phyloP scores from a whole-genome alignment of 2,113 vertebrate species.

The Osmerus eperlanus region DNA sequence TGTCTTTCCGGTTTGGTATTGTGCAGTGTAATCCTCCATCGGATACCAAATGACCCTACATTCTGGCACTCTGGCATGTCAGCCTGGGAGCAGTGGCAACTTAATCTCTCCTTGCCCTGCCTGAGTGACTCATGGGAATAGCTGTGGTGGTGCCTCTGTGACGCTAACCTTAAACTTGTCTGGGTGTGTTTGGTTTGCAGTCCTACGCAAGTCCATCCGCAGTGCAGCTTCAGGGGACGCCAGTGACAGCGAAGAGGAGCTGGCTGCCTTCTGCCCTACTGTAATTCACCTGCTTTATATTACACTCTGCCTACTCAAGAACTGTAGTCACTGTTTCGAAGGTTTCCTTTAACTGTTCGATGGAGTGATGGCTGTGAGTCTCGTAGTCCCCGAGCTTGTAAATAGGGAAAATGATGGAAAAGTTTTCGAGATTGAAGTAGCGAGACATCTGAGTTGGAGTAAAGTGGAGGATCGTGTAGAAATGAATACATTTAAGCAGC shows the following conservation, averaged over 20 bases:
- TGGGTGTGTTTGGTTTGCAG: slow-evolving; percentile 64
- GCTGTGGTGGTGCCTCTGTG: neutral
- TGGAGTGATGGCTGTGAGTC: neutral
- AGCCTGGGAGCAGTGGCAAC: neutral
- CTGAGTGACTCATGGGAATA: neutral
- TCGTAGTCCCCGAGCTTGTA: neutral
- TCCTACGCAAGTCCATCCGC: slow-evolving; percentile 68
- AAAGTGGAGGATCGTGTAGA: neutral
- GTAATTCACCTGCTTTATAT: slow-evolving; percentile 62
- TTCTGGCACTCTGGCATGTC: neutral
- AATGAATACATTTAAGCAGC: neutral
- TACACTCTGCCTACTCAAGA: neutral
- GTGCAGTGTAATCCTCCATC: no score
- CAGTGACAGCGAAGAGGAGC: slow-evolving; percentile 92
- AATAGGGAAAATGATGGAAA: neutral
- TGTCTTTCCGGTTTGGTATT: no score
- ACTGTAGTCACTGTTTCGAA: neutral
- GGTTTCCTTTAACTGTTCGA: neutral
- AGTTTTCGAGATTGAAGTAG: neutral
- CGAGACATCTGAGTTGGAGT: no score
- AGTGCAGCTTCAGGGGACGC: slow-evolving; percentile 64
- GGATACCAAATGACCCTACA: neutral
- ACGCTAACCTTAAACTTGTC: slow-evolving; percentile 6
- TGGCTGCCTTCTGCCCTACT: slow-evolving; percentile 91
- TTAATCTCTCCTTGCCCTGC: neutral